Base-by-base conservation (phyloP, 2,888 invertebrate genomes). In the Bhutanitis thaidina region DNA sequence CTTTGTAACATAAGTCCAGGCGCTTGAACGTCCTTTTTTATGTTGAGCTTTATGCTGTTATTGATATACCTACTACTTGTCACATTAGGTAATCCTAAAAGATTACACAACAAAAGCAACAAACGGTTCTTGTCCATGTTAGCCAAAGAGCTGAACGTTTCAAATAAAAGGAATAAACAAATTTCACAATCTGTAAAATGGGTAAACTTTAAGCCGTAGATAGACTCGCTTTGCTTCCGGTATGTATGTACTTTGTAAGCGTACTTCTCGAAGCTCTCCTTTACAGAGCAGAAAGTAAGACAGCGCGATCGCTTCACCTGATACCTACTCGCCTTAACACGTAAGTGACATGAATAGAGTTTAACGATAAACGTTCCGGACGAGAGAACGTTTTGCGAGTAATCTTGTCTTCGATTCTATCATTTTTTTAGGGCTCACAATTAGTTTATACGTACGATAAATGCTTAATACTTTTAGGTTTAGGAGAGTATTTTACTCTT, bases 311-410 rank as follows among this genome's bases (percentile, higher is more conserved):
- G 12, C 39, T 50, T 27, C 14, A 34, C 15, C 39, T 44, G 30
- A 38, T 16, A n/a, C 30, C 9, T 37, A 16, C 15, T 38, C 25
- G 36, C 10, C 10, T 16, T 38, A 20, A 3, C 20, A 30, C 38
- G 35, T 45, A 44, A 39, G 14, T 15, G 27, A 44, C 20, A 16
- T 38, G 25, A 43, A 49, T 37, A 37, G 20, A 37, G 30, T 38
- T 43, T 43, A 49, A 49, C 49, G 30, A 14, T 40, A 40, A 50
- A 39, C 9, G 38, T 43, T 43, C 12, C 38, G n/a, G 39, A 39
- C 34, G 27, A 32, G 27, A 27, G 8, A 27, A 27, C 8, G 27
- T 27, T 27, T 27, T 7, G 5, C 20, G 5, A 20, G 3, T 20
- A n/a, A n/a, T n/a, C n/a, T n/a, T n/a, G n/a, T n/a, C n/a, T n/a